phyloP scores from a whole-genome alignment of 2,888 invertebrate species.

The Acleris holmiana region DNA sequence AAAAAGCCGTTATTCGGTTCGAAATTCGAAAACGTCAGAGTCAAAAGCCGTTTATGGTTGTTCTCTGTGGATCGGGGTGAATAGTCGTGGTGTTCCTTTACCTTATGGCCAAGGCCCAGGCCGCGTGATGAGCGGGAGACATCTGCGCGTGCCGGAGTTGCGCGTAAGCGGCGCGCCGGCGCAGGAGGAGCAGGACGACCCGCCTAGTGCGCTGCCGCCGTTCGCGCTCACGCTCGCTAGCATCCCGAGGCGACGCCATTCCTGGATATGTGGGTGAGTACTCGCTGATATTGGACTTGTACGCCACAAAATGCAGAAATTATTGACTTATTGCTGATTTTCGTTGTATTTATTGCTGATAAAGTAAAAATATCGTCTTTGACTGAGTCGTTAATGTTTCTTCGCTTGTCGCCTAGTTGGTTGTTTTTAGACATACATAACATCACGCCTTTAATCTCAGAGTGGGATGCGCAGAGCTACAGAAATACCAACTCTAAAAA shows the following conservation, averaged over 20 bases:
- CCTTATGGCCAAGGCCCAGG: conserved; percentile 60
- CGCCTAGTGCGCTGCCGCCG: conserved; percentile 70
- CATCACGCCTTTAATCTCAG: no score
- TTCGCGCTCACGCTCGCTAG: conserved; percentile 80
- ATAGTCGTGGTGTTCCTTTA: conserved; percentile 9
- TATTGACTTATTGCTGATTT: no score
- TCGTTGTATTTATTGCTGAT: no score
- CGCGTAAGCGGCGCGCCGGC: conserved; percentile 83
- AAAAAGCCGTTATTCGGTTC: conserved; percentile 31
- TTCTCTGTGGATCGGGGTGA: not conserved
- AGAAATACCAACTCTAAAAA: no score
- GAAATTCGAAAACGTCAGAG: conserved; percentile 7
- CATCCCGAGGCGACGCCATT: conserved; percentile 87
- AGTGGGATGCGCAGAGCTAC: no score
- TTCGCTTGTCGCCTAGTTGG: no score
- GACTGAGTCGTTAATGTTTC: no score
- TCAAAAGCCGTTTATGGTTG: not conserved
- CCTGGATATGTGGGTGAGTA: conserved; percentile 91
- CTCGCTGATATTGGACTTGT: not conserved
- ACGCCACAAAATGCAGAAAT: no score
- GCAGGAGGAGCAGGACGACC: conserved; percentile 72
- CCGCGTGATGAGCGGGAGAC: conserved; percentile 78
- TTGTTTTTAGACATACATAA: no score
- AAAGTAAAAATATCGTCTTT: no score
- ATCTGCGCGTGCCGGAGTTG: conserved; percentile 88